Percentiles rank a stretch among this genome's conserved stretches.
phyloP scores from a whole-genome alignment of 2,888 invertebrate species.

The Lamellibrachia columna region DNA sequence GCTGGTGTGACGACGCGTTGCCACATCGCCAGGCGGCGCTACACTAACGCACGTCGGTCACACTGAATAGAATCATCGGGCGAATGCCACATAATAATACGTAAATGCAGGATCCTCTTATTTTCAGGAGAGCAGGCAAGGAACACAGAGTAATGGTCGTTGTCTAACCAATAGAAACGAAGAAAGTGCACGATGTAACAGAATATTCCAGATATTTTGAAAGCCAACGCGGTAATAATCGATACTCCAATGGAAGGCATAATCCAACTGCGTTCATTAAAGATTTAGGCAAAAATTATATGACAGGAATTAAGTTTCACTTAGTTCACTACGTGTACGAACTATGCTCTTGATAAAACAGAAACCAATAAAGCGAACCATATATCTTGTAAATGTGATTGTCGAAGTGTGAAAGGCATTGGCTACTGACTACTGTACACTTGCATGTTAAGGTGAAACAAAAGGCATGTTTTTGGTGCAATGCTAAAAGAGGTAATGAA shows the following conservation, averaged over 20 bases:
- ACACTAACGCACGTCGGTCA: not conserved
- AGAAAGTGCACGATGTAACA: not conserved
- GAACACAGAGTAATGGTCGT: not conserved
- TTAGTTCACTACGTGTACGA: too few relatives aligned
- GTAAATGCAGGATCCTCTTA: not conserved
- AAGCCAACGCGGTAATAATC: too few relatives aligned
- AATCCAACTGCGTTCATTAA: not conserved
- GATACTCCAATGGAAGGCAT: too few relatives aligned
- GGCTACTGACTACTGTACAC: too few relatives aligned
- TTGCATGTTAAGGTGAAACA: too few relatives aligned
- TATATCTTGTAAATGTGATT: too few relatives aligned
- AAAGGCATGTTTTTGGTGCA: too few relatives aligned
- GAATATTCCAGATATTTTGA: not conserved
- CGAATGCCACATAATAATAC: not conserved
- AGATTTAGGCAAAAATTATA: not conserved
- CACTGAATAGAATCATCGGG: not conserved
- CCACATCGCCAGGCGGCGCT: not conserved
- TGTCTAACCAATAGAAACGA: not conserved
- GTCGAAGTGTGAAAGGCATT: too few relatives aligned
- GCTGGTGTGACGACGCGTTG: not conserved
- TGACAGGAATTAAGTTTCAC: too few relatives aligned
- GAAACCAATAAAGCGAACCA: not conserved
- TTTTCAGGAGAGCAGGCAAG: not conserved
- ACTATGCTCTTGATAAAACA: not conserved
- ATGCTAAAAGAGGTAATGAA: too few relatives aligned